Evolutionary conservation across 2,888 invertebrate genomes (phyloP).

Genomic region (Chrysomela aeneicollis): DNA sequence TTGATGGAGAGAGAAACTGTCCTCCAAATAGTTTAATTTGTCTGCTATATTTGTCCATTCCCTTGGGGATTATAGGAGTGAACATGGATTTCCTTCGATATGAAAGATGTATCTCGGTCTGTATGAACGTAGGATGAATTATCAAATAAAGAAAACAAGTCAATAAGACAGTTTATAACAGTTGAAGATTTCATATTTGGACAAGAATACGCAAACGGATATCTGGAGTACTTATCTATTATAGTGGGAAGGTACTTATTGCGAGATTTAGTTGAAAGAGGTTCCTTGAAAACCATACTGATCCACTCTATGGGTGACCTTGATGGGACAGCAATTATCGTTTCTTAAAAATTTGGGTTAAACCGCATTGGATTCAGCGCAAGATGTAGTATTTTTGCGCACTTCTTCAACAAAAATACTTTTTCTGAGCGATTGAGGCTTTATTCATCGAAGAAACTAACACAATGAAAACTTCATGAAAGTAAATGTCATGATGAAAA

Average conservation of each 20-base stretch:
- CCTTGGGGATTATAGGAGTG: conserved; percentile 20
- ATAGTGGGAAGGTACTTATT: conserved; percentile 19
- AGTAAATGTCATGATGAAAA: too few species aligned
- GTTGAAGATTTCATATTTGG: too few species aligned
- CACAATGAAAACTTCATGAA: too few species aligned
- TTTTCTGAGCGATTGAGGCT: too few species aligned
- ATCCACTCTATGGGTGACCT: conserved; percentile 4
- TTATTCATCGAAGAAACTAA: too few species aligned
- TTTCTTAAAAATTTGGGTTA: background rate
- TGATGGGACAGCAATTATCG: too few species aligned
- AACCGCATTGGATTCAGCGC: background rate
- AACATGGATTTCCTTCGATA: conserved; percentile 12
- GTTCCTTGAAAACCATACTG: too few species aligned
- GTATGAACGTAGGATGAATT: conserved; percentile 21
- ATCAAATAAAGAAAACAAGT: too few species aligned
- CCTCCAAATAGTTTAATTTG: conserved; percentile 20
- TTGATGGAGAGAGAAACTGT: too few species aligned
- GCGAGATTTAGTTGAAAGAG: background rate
- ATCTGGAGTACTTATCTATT: conserved; percentile 23
- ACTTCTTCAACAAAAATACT: conserved; percentile 3
- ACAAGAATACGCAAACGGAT: too few species aligned
- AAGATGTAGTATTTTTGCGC: conserved; percentile 8
- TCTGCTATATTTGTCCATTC: conserved; percentile 8
- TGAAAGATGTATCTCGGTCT: conserved; percentile 15
- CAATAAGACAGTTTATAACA: too few species aligned